Evolutionary conservation across 2,888 invertebrate species (phyloP).

Genomic region (Amphimallon solstitiale): DNA sequence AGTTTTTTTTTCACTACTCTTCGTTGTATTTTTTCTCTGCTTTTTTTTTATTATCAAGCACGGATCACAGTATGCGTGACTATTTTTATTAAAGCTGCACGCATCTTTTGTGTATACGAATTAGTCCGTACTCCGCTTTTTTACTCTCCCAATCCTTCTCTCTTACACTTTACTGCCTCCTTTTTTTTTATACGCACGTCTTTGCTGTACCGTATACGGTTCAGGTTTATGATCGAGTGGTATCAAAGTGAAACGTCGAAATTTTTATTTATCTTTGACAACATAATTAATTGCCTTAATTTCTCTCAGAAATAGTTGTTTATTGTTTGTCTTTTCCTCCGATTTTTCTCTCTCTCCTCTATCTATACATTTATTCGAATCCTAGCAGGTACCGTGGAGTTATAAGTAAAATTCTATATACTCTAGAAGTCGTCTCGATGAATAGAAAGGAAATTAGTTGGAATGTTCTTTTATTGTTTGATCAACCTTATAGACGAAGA

Average conservation of each 20-base stretch:
- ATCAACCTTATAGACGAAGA: too few relatives aligned
- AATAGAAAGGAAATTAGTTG: constrained; percentile 10
- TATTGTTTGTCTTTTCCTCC: constrained; percentile 12
- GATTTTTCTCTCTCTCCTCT: constrained; percentile 1
- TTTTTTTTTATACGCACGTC: neutral
- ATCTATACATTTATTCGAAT: constrained; percentile 2
- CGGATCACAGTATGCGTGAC: constrained; percentile 41
- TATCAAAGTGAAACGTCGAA: constrained; percentile 26
- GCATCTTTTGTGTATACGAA: constrained; percentile 32
- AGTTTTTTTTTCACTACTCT: constrained; percentile 35
- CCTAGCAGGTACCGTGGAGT: constrained; percentile 12
- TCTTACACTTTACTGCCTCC: constrained; percentile 11
- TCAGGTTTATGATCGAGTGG: constrained; percentile 21
- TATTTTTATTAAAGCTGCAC: constrained; percentile 38
- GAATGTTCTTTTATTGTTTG: too few relatives aligned
- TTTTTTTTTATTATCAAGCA: constrained; percentile 41
- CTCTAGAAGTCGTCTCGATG: neutral
- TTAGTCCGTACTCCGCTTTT: constrained; percentile 22
- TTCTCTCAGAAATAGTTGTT: constrained; percentile 28
- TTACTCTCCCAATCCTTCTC: neutral
- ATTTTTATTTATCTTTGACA: constrained; percentile 32
- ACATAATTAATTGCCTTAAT: constrained; percentile 26
- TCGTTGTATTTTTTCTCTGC: neutral
- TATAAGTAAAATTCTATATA: constrained; percentile 3
- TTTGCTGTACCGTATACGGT: neutral